Base-by-base conservation (phyloP, 2,888 invertebrate species). In the Cantharis rustica region DNA sequence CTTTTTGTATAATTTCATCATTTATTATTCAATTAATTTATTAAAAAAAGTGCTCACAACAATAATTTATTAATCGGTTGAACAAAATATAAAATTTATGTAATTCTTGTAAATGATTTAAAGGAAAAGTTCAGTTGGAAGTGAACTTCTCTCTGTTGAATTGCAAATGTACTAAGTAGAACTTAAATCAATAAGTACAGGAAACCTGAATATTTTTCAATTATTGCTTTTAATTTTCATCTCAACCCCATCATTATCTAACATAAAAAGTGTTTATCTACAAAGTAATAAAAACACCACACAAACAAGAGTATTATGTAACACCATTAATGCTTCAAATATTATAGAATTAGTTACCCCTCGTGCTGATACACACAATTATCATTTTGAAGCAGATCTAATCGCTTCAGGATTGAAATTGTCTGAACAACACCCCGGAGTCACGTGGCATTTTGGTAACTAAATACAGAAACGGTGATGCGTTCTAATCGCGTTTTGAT, bases 401-500 rank as follows among this genome's bases (percentile, higher is more conserved):
- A 78, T 76, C 74, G 72, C 64, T 69, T 71, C 74, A 72, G 71
- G 78, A 75, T 73, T 78, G 72, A 78, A 76, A 78, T 78, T 74
- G 78, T 83, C 82, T 80, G 79, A 70, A 71, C 47, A 72, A 70
- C 75, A 72, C 77, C 77, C 78, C 66, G 23, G 16, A 23, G 27
- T 75, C 73, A 80, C 79, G 80, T 81, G 80, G 81, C 76, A 80
- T 61, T 76, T 76, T 74, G 75, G 81, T 82, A 82, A 82, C 82
- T 75, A 81, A 78, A 82, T 80, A 77, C 80, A 79, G 76, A 79
- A 79, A 81, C 75, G 73, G 66, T 76, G 81, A 80, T 75, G 81
- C 80, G 77, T 79, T 72, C 75, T 79, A 79, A 80, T 80, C 79
- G 76, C 69, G 62, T 77, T 76, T 72, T 75, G 76, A 79, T 78